phyloP scores from a whole-genome alignment of 2,797 vertebrate genomes.

The Apogon talboti region DNA sequence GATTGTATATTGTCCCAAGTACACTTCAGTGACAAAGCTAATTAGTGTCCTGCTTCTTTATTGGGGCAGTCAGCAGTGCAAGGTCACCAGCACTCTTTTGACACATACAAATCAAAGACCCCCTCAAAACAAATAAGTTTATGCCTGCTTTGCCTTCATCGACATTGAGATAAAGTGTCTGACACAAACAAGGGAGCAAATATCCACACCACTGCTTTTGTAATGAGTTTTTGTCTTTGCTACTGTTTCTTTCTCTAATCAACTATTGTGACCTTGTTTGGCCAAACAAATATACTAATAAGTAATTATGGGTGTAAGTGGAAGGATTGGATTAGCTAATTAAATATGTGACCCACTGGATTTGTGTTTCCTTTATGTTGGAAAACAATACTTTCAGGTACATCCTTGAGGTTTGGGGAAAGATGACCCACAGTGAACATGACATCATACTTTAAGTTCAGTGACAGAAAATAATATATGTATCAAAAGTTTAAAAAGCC shows the following conservation, averaged over 20 bases:
- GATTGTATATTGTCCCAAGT: slow-evolving; percentile 85
- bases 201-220: slow-evolving; percentile 71
- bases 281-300: slow-evolving; percentile 80
- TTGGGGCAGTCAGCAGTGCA: slow-evolving; percentile 73
- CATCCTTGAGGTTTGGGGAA: too few relatives aligned
- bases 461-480: not conserved
- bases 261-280: slow-evolving; percentile 82
- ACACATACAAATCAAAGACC: slow-evolving; percentile 81
- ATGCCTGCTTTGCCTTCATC: slow-evolving; percentile 71
- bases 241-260: slow-evolving; percentile 73
- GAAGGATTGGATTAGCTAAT: slow-evolving; percentile 74
- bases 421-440: too few relatives aligned
- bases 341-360: slow-evolving; percentile 68
- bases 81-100: slow-evolving; percentile 80
- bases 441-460: not conserved
- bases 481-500: not conserved
- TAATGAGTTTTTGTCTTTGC: slow-evolving; percentile 78
- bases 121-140: slow-evolving; percentile 80
- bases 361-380: slow-evolving; percentile 32
- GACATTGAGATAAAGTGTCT: slow-evolving; percentile 81
- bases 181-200: slow-evolving; percentile 77
- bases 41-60: slow-evolving; percentile 79
- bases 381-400: not conserved
- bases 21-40: slow-evolving; percentile 85
- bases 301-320: slow-evolving; percentile 68